Base-by-base conservation (phyloP, 2,797 vertebrate species). In the Anas bernieri region DNA sequence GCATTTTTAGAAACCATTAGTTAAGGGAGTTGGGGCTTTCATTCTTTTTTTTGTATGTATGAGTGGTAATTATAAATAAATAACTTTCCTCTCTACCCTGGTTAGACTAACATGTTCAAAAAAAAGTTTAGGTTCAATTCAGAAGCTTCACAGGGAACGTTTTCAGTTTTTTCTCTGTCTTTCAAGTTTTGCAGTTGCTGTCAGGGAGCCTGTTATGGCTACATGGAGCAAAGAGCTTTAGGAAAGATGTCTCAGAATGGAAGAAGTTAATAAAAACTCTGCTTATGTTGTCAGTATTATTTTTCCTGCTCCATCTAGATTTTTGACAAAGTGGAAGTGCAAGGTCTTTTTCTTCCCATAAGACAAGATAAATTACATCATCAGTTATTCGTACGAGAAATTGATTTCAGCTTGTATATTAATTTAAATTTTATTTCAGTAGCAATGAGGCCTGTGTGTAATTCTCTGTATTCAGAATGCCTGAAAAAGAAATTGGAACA, bases 381-480 rank as follows among this genome's bases (percentile, higher is more conserved):
- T 91, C 37, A 48, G 28, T 88, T 92, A 72, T 39, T 88, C 58
- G 74, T 31, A 64, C 35, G 90, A 96, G 63, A 94, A 95, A 96
- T 88, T 78, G 0, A 83, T 83, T 93, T 94, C 76, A 88, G 72
- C 22, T 92, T 95, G 73, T 91, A 68, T 92, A 83, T 88, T 95
- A 75, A 48, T 91, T 96, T 63, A 86, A 87, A 66, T 93, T 96
- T 88, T 83, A 87, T 93, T 94, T 96, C 76, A 72, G 78, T 90
- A 83, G 75, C 59, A 80, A 70, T 96, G 94, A 96, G 79, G 80
- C 89, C 33, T 37, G 9, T 56, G 82, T 96, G 86, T 95, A 93
- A 96, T 96, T 96, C 92, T 95, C 86, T 95, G 59, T 74, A 66
- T 93, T 92, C 81, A 96, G 93, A 97, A 95, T 94, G 78, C 86